phyloP scores from a whole-genome alignment of 2,888 invertebrate species.

The Itoplectis maculator region DNA sequence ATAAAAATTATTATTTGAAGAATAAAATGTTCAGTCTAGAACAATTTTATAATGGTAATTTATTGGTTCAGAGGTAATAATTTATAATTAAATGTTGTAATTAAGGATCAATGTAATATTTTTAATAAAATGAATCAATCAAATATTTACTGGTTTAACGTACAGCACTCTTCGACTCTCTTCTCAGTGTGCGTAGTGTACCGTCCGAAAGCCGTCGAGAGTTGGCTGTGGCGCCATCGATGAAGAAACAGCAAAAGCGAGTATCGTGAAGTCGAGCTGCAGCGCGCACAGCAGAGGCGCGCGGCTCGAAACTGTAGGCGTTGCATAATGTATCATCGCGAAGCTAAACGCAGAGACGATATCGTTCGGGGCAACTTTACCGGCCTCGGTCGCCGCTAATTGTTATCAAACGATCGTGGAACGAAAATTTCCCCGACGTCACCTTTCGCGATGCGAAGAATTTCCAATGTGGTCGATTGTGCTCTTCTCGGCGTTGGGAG shows the following conservation, averaged over 20 bases:
- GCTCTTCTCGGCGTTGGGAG: neutral
- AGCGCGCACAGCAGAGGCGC: conserved; percentile 1
- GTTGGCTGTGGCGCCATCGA: conserved; percentile 45
- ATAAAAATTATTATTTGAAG: neutral
- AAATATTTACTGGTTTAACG: neutral
- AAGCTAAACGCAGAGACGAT: conserved; percentile 2
- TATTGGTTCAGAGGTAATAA: too few species aligned
- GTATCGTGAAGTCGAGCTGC: neutral
- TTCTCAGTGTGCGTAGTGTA: neutral
- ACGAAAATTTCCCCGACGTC: neutral
- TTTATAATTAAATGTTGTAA: too few species aligned
- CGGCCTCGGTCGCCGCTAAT: conserved; percentile 21
- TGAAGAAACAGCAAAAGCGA: neutral
- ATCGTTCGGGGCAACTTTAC: conserved; percentile 26
- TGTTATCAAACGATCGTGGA: neutral
- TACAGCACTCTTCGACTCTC: neutral
- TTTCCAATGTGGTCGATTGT: neutral
- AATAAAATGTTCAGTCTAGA: too few species aligned
- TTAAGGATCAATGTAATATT: too few species aligned
- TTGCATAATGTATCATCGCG: conserved; percentile 4
- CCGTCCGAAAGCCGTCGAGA: neutral
- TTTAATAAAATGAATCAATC: too few species aligned
- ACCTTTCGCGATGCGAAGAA: neutral
- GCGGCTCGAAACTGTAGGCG: neutral
- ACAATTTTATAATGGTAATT: too few species aligned